Evolutionary conservation across 2,888 invertebrate species (phyloP), one percentile per base, ranked within the genome.

Genomic region (Cheilosia grossa): DNA sequence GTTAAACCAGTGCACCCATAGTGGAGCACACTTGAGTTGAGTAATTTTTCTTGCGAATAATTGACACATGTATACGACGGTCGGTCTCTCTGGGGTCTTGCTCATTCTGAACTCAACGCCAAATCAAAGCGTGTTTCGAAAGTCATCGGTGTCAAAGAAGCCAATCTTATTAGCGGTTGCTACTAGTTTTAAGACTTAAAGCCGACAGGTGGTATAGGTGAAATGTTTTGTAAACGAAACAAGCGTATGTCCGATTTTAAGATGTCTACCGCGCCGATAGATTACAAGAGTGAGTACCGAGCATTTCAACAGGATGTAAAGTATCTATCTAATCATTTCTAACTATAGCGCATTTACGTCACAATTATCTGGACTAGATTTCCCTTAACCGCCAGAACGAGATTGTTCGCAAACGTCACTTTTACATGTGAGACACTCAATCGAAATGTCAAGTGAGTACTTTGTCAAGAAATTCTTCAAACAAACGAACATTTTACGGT

Each of bases 41-140:
- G 79, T 63, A 79, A 83, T 73, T 73, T 73, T 51, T 63, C 44
- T 78, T 37, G 72, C 73, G 40, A 74, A 83, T 74, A 83, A 83
- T 79, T 83, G 82, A 79, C 82, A 79, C 74, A 64, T 79, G 63
- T 72, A 61, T 53, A 40, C n/a, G 44, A 47, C 69, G 24, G 24
- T 24, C 30, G 24, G 49, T 37, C 49, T 37, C 40, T 54, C 54
- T 42, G 54, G 37, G 37, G 37, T 37, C 37, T 37, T 37, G 37
- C 27, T 54, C 37, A 17, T 51, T 66, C 47, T 63, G 19, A 47
- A 59, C 10, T 63, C 19, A 47, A 59, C 21, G 49, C 21, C 37
- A 33, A 40, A 54, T 53, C 53, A 42, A 40, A 53, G 53, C 49
- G 64, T 40, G 40, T 75, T 75, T 64, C 49, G 47, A 74, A 64